Base-by-base conservation (phyloP, 1,140 invertebrate species). In the Danaus melanippus region DNA sequence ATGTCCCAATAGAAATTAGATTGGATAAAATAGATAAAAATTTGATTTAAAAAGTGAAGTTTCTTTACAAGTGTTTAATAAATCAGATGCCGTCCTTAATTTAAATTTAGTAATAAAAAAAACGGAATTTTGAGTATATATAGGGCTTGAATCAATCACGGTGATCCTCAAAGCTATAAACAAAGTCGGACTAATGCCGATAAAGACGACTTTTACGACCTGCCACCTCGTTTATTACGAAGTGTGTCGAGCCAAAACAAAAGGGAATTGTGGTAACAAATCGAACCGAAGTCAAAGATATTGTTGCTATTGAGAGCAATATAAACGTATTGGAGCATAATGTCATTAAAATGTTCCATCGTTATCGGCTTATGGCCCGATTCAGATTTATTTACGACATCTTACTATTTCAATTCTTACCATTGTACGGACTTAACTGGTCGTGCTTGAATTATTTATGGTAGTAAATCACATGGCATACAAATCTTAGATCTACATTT, bases 191-290 rank as follows among this genome's bases (percentile, higher is more conserved):
- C 70, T 72, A 74, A 75, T 66, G 67, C 60, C 73, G 68, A 79
- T 76, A 81, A 81, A 76, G 66, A 64, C 54, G 60, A 68, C 62
- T 64, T 84, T 84, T 84, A 84, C 81, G 79, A 78, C 58, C 72
- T 74, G 77, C 76, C 77, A 84, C 76, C 74, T 82, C 71, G 74
- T 84, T 84, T 81, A 80, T 76, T 69, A 73, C 69, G 40, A 50
- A 64, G 59, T 60, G 66, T 59, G 63, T 68, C 56, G 59, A 66
- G 51, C 58, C 64, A 64, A 81, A 74, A 79, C 72, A 75, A 74
- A 73, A 56, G 46, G 66, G 66, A 66, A 66, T 72, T 47, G 70
- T 66, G 75, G 76, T 79, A 75, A 74, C 75, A 79, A 81, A 79
- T 77, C 67, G 69, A 68, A 65, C 72, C 69, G 67, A 67, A 66